Conservation (phyloP, 2,888 invertebrate genomes). For the Perizoma affinitatum region DNA sequence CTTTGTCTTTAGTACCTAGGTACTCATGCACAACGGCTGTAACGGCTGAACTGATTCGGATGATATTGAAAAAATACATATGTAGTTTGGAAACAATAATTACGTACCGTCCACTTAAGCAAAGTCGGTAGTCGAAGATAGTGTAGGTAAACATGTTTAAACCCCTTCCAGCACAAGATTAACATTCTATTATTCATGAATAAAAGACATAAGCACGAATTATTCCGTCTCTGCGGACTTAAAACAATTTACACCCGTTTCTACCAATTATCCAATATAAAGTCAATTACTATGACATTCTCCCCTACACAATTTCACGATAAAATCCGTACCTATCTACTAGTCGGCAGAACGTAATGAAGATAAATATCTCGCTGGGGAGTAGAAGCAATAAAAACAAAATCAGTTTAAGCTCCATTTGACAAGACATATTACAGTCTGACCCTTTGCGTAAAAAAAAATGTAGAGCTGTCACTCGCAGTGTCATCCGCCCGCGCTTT, state of each 20-base stretch:
- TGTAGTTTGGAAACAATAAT: too few species aligned
- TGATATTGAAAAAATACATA: too few species aligned
- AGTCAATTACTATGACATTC: constrained; percentile 74
- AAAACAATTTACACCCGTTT: constrained; percentile 61
- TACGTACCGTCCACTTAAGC: too few species aligned
- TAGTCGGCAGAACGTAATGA: constrained; percentile 72
- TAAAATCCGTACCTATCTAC: constrained; percentile 72
- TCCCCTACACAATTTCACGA: constrained; percentile 71
- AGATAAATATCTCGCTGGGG: constrained; percentile 80
- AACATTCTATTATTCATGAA: constrained; percentile 44
- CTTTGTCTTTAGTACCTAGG: too few species aligned
- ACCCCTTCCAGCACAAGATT: constrained; percentile 33
- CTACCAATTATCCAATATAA: constrained; percentile 75
- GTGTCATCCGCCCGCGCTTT: constrained; percentile 71
- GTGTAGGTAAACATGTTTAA: background rate
- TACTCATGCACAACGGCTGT: too few species aligned
- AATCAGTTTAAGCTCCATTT: constrained; percentile 78
- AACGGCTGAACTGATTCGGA: too few species aligned
- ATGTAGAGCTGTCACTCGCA: constrained; percentile 65
- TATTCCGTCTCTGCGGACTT: constrained; percentile 51
- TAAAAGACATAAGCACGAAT: constrained; percentile 41
- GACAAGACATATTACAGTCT: constrained; percentile 69
- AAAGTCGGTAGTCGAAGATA: background rate
- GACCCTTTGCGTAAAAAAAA: constrained; percentile 46
- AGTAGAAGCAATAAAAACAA: constrained; percentile 73